These are phyloP conservation scores for Pogoniulus pusillus DNA, from an alignment of 2,797 vertebrate species.

Conservation along the genomic window DNA sequence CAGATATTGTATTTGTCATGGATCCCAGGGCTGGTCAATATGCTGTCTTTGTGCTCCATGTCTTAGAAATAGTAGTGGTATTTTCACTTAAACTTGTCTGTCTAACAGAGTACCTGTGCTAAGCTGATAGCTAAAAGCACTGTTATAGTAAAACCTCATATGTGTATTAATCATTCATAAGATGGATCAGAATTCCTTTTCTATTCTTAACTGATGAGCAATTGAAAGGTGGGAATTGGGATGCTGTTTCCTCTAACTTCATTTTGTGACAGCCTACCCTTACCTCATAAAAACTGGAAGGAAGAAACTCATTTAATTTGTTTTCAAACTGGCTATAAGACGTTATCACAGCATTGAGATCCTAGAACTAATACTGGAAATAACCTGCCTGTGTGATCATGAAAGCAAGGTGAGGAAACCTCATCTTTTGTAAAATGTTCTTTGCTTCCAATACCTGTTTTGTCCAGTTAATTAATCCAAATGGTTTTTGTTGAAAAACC, in stretches of 20 bases:
- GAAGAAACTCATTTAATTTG: slow-evolving; percentile 1
- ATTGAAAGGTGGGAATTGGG: background rate
- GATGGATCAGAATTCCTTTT: background rate
- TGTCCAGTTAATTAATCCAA: background rate
- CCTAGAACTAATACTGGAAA: background rate
- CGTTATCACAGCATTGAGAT: background rate
- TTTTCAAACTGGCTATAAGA: background rate
- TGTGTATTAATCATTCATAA: background rate
- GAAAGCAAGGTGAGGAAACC: background rate
- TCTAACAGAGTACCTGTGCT: background rate
- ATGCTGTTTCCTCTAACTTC: background rate
- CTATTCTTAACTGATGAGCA: background rate
- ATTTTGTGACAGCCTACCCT: background rate
- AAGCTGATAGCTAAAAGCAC: background rate
- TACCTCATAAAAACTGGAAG: slow-evolving; percentile 9
- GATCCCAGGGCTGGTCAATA: background rate
- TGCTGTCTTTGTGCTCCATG: background rate
- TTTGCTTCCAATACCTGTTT: background rate
- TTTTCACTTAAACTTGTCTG: background rate
- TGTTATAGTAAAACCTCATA: background rate
- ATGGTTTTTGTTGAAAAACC: background rate
- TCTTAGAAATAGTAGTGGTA: background rate
- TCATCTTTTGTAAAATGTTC: background rate
- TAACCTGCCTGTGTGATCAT: background rate
- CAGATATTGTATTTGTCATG: background rate